A percentile compares a stretch with the other conserved stretches of the same genome.
Conservation (phyloP, 1,140 invertebrate species). For the Philopotamus ludificatus region DNA sequence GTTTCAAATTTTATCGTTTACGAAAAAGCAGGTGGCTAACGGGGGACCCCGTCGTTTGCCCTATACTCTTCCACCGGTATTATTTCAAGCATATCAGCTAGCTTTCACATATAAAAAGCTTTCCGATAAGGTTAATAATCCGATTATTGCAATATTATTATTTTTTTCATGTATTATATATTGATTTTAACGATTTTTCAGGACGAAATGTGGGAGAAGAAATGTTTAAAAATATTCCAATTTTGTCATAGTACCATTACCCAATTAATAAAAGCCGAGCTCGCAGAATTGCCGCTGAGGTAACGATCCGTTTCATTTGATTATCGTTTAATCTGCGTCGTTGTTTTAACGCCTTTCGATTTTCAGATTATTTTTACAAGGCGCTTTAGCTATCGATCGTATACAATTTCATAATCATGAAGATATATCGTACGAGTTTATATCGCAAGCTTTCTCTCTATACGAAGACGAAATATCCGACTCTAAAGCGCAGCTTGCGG, state of each 20-base stretch:
- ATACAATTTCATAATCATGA: constrained; percentile 94
- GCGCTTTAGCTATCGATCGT: constrained; percentile 88
- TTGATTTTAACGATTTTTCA: too few relatives aligned
- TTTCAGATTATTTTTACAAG: constrained; percentile 82
- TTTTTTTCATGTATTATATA: too few relatives aligned
- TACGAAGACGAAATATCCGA: constrained; percentile 99
- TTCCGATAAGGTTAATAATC: constrained; percentile 65
- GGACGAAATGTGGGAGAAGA: constrained; percentile 98
- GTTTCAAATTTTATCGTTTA: constrained; percentile 85
- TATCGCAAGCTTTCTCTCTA: constrained; percentile 96
- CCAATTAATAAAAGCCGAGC: constrained; percentile 88
- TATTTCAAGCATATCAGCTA: constrained; percentile 92
- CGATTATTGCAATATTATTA: constrained; percentile 14
- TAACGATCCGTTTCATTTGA: constrained; percentile 29
- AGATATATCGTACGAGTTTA: constrained; percentile 96
- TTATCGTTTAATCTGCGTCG: not conserved
- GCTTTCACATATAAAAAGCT: constrained; percentile 80
- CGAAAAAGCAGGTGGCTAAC: constrained; percentile 83
- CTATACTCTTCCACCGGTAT: constrained; percentile 92
- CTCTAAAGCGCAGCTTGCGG: constrained; percentile 93
- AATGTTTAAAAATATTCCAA: constrained; percentile 97
- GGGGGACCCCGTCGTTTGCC: constrained; percentile 87
- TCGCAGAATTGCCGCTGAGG: constrained; percentile 88
- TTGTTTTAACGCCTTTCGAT: not conserved
- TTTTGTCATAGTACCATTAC: constrained; percentile 96